Conservation (phyloP, 2,888 invertebrate species). For the Altica lythri region DNA sequence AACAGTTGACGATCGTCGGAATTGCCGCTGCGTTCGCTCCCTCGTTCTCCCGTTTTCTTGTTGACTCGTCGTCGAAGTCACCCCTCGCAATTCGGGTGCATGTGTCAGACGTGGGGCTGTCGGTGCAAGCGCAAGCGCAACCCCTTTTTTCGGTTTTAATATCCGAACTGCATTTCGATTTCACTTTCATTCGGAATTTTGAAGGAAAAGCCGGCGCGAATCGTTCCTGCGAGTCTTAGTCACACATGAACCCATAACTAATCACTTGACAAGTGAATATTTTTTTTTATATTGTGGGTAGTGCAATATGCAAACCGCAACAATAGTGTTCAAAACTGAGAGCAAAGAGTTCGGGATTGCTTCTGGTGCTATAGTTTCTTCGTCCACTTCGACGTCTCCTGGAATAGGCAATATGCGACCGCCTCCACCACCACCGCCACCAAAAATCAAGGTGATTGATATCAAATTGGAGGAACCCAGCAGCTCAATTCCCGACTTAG, state of each 20-base stretch:
- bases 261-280: too few species aligned
- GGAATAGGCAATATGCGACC: conserved; percentile 55
- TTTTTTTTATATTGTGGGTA: too few species aligned
- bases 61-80: conserved; percentile 41
- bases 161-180: conserved; percentile 54
- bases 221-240: background rate
- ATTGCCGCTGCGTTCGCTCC: conserved; percentile 58
- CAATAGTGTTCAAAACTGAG: conserved; percentile 56
- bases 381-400: conserved; percentile 57
- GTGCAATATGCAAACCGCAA: conserved; percentile 65
- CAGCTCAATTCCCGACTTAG: conserved; percentile 86
- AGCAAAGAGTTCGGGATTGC: conserved; percentile 52
- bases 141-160: conserved; percentile 44
- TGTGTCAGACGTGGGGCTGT: conserved; percentile 59
- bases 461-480: conserved; percentile 76
- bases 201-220: conserved; percentile 34
- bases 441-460: conserved; percentile 48
- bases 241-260: too few species aligned
- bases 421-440: conserved; percentile 61
- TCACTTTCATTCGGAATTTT: conserved; percentile 56
- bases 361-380: conserved; percentile 52
- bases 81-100: conserved; percentile 59
- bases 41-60: conserved; percentile 50
- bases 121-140: conserved; percentile 63
- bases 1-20: conserved; percentile 32